These are phyloP conservation scores for Listronotus oregonensis DNA, from an alignment of 1,140 invertebrate species.

Conservation along the genomic window DNA sequence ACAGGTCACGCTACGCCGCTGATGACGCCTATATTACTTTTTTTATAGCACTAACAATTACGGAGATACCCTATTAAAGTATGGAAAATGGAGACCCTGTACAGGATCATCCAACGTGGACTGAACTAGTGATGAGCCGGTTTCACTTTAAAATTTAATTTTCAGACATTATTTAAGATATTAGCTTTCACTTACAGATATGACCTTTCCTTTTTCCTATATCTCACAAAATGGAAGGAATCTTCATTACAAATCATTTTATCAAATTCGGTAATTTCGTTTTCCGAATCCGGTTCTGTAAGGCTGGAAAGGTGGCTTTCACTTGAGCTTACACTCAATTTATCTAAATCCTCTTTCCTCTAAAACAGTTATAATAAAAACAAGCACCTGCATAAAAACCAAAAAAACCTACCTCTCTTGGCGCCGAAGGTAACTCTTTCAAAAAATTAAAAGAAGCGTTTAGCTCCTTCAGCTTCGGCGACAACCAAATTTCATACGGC, in stretches of 20 bases:
- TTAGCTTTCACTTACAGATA: constrained; percentile 48
- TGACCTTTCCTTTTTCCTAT: constrained; percentile 51
- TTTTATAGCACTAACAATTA: no score
- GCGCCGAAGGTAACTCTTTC: constrained; percentile 72
- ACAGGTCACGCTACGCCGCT: no score
- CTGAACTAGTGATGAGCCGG: no score
- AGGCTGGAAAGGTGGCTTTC: constrained; percentile 54
- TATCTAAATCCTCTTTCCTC: constrained; percentile 52
- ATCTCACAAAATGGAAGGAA: constrained; percentile 42
- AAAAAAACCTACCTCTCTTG: constrained; percentile 52
- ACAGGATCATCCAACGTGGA: no score
- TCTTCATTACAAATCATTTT: constrained; percentile 48
- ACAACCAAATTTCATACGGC: constrained; percentile 87
- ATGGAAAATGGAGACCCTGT: no score
- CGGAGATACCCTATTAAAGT: no score
- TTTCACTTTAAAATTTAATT: no score
- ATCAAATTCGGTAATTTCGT: constrained; percentile 46
- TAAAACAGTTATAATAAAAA: constrained; percentile 16
- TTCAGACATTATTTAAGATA: no score
- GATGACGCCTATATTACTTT: no score
- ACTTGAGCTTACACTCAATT: constrained; percentile 54
- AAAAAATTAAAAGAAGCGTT: constrained; percentile 92
- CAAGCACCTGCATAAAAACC: background rate
- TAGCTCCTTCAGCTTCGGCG: constrained; percentile 85
- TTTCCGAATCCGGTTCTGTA: constrained; percentile 48